A percentile compares a stretch with the other conserved stretches of the same genome.
Evolutionary conservation across 2,113 vertebrate genomes (phyloP).

Genomic region (Myodes glareolus): DNA sequence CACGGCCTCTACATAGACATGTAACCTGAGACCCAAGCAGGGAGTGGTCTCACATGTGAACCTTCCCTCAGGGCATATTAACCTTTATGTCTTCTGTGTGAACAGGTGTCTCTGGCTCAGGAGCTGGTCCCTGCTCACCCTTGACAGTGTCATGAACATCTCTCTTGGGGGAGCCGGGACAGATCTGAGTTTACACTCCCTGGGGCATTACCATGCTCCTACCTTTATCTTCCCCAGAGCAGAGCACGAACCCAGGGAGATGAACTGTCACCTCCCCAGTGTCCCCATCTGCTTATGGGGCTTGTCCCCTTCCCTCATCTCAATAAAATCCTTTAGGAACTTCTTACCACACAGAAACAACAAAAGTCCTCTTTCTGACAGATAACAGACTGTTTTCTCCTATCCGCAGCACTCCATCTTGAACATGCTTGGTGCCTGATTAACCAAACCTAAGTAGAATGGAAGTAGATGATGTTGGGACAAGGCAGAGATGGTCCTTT

Average conservation of each 20-base stretch:
- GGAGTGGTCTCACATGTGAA: accelerated
- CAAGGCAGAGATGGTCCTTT: too few species aligned
- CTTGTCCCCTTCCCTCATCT: neutral
- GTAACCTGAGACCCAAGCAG: too few species aligned
- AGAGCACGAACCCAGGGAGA: neutral
- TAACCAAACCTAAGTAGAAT: accelerated
- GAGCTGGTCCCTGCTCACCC: neutral
- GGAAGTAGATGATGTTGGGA: neutral
- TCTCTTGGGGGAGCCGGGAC: neutral
- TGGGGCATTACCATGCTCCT: too few species aligned
- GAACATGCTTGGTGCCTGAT: neutral
- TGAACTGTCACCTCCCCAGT: accelerated
- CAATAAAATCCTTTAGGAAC: neutral
- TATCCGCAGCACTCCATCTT: neutral
- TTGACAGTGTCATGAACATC: accelerated
- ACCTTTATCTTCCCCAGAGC: accelerated
- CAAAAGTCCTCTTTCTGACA: neutral
- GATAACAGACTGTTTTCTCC: neutral
- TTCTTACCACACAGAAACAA: neutral
- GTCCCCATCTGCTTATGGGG: accelerated
- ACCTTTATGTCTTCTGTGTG: neutral
- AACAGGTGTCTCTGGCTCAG: neutral
- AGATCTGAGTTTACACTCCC: too few species aligned
- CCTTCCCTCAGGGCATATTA: accelerated
- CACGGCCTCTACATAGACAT: neutral